A percentile compares a stretch with the other conserved stretches of the same genome.
Evolutionary conservation across 1,140 invertebrate species (phyloP).

Genomic region (Arion vulgaris): DNA sequence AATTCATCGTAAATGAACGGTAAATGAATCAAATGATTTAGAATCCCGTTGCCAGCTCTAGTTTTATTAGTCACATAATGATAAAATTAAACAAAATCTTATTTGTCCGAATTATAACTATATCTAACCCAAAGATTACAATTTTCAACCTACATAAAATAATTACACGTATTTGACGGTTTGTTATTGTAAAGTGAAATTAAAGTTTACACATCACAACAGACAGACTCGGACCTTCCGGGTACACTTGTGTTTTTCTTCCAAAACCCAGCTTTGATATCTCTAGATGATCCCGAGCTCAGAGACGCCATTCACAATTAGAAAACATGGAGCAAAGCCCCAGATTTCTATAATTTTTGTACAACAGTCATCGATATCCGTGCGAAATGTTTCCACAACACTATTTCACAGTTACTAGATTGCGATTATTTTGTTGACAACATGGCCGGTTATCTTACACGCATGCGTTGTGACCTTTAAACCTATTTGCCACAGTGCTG

Average conservation of each 20-base stretch:
- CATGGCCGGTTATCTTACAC: conserved; percentile 1
- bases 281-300: conserved; percentile 27
- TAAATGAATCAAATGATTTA: too few species aligned
- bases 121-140: too few species aligned
- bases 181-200: too few species aligned
- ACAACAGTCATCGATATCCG: neutral
- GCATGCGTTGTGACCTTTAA: conserved; percentile 12
- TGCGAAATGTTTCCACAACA: neutral
- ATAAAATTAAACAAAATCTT: too few species aligned
- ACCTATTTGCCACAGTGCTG: too few species aligned
- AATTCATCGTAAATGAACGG: too few species aligned
- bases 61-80: too few species aligned
- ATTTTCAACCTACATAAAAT: too few species aligned
- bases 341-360: neutral
- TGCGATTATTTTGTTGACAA: conserved; percentile 24
- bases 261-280: conserved; percentile 20
- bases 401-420: neutral
- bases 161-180: too few species aligned
- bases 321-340: neutral
- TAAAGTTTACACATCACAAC: too few species aligned
- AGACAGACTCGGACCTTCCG: conserved; percentile 26
- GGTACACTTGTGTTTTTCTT: conserved; percentile 12
- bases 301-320: neutral
- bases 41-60: too few species aligned
- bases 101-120: too few species aligned